These are phyloP conservation scores for Gonocerus acuteangulatus DNA, from an alignment of 2,888 invertebrate species.

Conservation along the genomic window DNA sequence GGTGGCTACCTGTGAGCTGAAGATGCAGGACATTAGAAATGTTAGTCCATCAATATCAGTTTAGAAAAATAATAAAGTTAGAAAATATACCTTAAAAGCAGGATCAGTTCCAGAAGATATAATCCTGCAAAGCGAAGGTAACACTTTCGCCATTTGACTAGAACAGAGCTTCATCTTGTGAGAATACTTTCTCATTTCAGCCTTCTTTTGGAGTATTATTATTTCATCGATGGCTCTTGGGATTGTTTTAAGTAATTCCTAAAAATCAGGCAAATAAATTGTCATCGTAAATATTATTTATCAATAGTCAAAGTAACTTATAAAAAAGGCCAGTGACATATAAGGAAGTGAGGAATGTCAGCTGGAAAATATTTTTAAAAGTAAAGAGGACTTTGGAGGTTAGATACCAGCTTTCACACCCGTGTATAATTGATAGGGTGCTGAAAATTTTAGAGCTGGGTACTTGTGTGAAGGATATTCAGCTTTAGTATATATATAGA, in stretches of 20 bases:
- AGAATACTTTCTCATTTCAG: conserved; percentile 23
- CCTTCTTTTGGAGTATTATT: neutral
- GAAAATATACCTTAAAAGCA: conserved; percentile 22
- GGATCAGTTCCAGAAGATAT: conserved; percentile 8
- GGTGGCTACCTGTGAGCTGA: too few species aligned
- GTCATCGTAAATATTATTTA: neutral
- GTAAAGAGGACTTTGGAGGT: too few species aligned
- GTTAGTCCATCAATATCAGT: too few species aligned
- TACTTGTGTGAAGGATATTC: too few species aligned
- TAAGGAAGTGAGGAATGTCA: too few species aligned
- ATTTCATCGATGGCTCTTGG: conserved; percentile 25
- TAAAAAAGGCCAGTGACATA: neutral
- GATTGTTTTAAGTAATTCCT: conserved; percentile 15
- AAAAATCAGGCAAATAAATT: neutral
- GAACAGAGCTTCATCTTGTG: conserved; percentile 31
- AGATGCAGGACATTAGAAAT: too few species aligned
- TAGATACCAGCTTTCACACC: too few species aligned
- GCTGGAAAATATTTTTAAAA: too few species aligned
- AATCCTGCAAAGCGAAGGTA: conserved; percentile 23
- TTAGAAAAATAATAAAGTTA: too few species aligned
- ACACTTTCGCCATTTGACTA: conserved; percentile 29
- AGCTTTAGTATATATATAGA: too few species aligned
- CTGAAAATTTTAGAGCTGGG: too few species aligned
- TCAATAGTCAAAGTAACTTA: neutral
- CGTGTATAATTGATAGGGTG: too few species aligned